Percentiles rank a stretch among this genome's conserved stretches.
phyloP scores from a whole-genome alignment of 1,140 invertebrate species.

The Atta colombica region DNA sequence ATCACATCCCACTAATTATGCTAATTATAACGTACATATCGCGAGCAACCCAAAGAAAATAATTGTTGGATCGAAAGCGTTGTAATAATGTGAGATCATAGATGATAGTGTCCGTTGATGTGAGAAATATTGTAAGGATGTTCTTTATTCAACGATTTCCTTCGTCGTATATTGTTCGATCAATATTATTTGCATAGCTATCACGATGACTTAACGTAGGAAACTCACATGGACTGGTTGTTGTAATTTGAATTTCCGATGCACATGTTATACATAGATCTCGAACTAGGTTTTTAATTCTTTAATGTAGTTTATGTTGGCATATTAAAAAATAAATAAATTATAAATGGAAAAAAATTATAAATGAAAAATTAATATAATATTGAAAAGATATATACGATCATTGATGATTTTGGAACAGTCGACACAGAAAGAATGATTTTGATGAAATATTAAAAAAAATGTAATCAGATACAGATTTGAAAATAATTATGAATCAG shows the following conservation, averaged over 20 bases:
- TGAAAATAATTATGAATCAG: too few species aligned
- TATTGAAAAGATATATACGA: not conserved
- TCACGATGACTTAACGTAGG: conserved; percentile 28
- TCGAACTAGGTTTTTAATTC: not conserved
- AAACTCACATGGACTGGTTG: not conserved
- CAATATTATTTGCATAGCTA: conserved; percentile 54
- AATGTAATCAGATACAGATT: too few species aligned
- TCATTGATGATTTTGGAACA: not conserved
- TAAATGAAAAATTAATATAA: conserved; percentile 1
- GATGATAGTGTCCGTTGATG: not conserved
- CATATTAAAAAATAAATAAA: not conserved
- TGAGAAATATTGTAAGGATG: conserved; percentile 1
- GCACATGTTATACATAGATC: not conserved
- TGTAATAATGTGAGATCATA: not conserved
- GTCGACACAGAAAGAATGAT: not conserved
- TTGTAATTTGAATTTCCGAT: conserved; percentile 24
- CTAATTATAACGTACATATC: conserved; percentile 17
- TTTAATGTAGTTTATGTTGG: not conserved
- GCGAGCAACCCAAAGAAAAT: conserved; percentile 8
- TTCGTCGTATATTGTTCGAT: conserved; percentile 23
- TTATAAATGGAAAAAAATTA: conserved; percentile 21
- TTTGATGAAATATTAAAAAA: too few species aligned
- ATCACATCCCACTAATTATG: conserved; percentile 14
- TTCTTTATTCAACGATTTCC: conserved; percentile 62
- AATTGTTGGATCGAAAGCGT: conserved; percentile 5